Percentiles rank a stretch among this genome's conserved stretches.
These are phyloP conservation scores for Pedicia rivosa DNA, from an alignment of 2,888 invertebrate genomes.

Conservation along the genomic window DNA sequence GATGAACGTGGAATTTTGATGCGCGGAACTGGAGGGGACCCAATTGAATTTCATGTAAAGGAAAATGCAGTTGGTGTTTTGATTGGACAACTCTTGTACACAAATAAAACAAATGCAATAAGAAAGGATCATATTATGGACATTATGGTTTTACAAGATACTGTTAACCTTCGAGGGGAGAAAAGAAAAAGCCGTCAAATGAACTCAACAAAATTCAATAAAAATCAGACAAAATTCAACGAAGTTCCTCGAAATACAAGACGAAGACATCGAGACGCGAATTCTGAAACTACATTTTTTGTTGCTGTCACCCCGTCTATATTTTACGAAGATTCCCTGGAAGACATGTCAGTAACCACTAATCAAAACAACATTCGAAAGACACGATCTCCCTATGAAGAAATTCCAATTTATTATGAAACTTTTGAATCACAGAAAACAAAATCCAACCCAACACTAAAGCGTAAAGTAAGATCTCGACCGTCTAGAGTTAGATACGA, in stretches of 20 bases:
- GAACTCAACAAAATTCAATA: slow-evolving; percentile 10
- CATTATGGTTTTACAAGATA: not conserved
- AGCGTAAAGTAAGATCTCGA: not conserved
- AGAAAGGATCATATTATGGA: not conserved
- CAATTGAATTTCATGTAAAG: slow-evolving; percentile 56
- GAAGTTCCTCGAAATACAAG: slow-evolving; percentile 4
- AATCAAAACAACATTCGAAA: too few species aligned
- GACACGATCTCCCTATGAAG: not conserved
- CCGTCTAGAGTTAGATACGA: not conserved
- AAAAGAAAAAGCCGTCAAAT: slow-evolving; percentile 11
- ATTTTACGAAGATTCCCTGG: slow-evolving; percentile 6
- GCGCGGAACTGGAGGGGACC: slow-evolving; percentile 50
- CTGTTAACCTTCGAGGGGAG: not conserved
- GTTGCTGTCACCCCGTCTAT: slow-evolving; percentile 8
- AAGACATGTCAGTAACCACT: not conserved
- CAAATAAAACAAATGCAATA: slow-evolving; percentile 20
- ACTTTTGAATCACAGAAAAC: not conserved
- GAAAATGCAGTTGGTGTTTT: slow-evolving; percentile 59
- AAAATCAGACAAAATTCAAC: slow-evolving; percentile 8
- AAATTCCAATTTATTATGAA: not conserved
- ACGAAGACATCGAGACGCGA: slow-evolving; percentile 6
- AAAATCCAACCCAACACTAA: not conserved
- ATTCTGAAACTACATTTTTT: slow-evolving; percentile 6
- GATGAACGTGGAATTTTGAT: slow-evolving; percentile 50
- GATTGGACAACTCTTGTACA: slow-evolving; percentile 54